phyloP scores from a whole-genome alignment of 2,113 vertebrate species.

The Fulmarus glacialis region DNA sequence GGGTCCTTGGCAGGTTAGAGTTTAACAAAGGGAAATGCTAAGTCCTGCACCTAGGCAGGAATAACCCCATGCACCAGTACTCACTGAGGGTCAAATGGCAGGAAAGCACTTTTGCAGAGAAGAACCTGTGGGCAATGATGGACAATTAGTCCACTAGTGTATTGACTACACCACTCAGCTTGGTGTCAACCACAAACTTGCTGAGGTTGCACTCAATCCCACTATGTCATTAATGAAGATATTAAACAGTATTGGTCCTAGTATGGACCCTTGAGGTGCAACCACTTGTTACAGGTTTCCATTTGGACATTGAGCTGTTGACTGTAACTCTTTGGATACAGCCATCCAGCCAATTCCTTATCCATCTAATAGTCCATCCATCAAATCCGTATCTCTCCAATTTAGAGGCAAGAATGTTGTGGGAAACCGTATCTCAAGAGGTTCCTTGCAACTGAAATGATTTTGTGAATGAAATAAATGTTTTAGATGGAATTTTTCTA shows the following conservation, averaged over 20 bases:
- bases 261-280: neutral
- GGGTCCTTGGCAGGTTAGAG: neutral
- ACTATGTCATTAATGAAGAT: neutral
- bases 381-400: neutral
- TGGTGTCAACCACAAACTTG: neutral
- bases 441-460: neutral
- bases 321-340: neutral
- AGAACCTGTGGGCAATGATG: neutral
- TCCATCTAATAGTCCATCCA: neutral
- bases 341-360: neutral
- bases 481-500: neutral
- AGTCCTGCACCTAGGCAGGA: neutral
- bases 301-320: neutral
- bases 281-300: neutral
- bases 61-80: neutral
- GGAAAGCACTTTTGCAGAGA: neutral
- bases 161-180: neutral
- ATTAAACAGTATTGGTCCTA: neutral
- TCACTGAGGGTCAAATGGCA: neutral
- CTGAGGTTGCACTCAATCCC: neutral
- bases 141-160: neutral
- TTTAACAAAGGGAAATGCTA: neutral
- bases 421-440: neutral
- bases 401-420: neutral
- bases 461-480: neutral